A percentile compares a stretch with the other conserved stretches of the same genome.
Evolutionary conservation across 2,797 vertebrate genomes (phyloP).

Genomic region (Pagetopsis macropterus): DNA sequence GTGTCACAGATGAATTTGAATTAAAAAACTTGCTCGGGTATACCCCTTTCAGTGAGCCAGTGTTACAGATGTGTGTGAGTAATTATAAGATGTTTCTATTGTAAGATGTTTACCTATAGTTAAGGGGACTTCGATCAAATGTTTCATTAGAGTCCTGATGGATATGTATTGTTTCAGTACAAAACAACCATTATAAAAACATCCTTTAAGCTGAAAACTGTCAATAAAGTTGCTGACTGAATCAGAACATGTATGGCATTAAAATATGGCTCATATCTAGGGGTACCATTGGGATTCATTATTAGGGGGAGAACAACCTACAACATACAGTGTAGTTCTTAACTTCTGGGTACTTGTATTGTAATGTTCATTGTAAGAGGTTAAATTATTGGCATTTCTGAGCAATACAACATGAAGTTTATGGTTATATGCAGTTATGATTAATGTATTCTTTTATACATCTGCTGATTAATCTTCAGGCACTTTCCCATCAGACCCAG

Average conservation of each 20-base stretch:
- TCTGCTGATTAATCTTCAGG: too few relatives aligned
- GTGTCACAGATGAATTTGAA: constrained; percentile 30
- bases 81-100: not conserved
- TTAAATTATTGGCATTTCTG: not conserved
- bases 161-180: not conserved
- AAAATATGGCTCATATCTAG: not conserved
- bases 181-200: not conserved
- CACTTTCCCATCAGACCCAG: too few relatives aligned
- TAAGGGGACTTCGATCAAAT: not conserved
- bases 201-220: not conserved
- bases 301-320: too few relatives aligned
- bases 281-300: too few relatives aligned
- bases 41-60: not conserved
- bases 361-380: not conserved
- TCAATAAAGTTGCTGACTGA: not conserved
- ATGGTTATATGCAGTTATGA: not conserved
- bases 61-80: constrained; percentile 7
- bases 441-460: not conserved
- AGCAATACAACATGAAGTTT: not conserved
- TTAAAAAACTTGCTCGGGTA: not conserved
- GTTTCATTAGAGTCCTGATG: not conserved
- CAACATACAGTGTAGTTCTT: not conserved
- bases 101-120: not conserved
- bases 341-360: not conserved
- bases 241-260: not conserved